These are phyloP conservation scores for Lucilia cuprina DNA, from an alignment of 1,140 invertebrate species.

Conservation along the genomic window DNA sequence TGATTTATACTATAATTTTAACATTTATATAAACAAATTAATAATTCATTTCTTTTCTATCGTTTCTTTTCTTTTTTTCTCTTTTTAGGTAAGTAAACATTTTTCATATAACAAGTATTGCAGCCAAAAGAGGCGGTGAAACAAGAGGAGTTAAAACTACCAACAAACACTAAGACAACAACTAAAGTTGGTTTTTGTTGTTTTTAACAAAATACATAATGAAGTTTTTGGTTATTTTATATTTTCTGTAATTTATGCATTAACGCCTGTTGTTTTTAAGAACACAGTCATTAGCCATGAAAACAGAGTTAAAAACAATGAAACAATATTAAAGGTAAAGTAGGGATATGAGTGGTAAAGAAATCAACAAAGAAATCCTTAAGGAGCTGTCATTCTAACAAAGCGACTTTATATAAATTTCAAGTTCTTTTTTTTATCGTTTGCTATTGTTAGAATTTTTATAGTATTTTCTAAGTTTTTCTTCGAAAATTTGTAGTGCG, in stretches of 20 bases:
- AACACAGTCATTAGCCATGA: neutral
- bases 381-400: slow-evolving; percentile 5
- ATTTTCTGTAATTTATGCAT: neutral
- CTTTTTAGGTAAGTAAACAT: neutral
- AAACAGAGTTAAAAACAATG: neutral
- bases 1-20: neutral
- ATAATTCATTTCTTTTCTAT: neutral
- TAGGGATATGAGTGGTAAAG: neutral
- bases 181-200: neutral
- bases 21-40: neutral
- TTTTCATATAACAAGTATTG: neutral
- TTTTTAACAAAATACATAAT: neutral
- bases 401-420: neutral
- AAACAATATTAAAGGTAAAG: neutral
- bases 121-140: neutral
- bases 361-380: neutral
- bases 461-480: neutral
- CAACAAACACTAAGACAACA: neutral
- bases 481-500: neutral
- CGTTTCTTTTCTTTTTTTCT: neutral
- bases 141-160: neutral
- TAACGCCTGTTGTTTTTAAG: slow-evolving; percentile 2
- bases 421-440: neutral
- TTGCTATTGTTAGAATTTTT: neutral
- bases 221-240: neutral